These are phyloP conservation scores for Torymus auratus DNA, from an alignment of 2,888 invertebrate species.

Conservation along the genomic window DNA sequence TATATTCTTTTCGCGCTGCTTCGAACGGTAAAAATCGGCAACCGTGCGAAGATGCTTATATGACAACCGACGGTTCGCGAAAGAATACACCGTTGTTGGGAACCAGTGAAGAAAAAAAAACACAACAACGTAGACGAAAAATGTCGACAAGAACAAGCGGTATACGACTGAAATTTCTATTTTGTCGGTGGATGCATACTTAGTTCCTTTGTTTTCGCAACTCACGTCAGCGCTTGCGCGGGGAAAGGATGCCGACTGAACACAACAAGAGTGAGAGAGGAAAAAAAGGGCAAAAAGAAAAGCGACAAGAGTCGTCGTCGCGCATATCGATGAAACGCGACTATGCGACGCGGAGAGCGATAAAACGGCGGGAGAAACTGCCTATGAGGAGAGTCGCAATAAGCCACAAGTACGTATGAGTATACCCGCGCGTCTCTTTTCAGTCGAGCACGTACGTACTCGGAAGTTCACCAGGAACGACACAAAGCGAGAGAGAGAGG, in stretches of 20 bases:
- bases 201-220: slow-evolving; percentile 21
- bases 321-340: slow-evolving; percentile 13
- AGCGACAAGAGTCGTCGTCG: not conserved
- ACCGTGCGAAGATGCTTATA: not conserved
- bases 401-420: too few relatives aligned
- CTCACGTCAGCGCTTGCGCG: too few relatives aligned
- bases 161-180: slow-evolving; percentile 24
- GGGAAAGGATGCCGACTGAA: too few relatives aligned
- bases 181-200: not conserved
- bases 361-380: slow-evolving; percentile 7
- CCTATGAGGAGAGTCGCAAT: not conserved
- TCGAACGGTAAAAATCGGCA: slow-evolving; percentile 24
- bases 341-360: not conserved
- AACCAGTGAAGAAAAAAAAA: not conserved
- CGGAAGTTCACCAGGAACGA: slow-evolving; percentile 9
- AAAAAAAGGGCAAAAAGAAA: too few relatives aligned
- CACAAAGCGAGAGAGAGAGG: not conserved
- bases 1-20: not conserved
- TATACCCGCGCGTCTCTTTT: not conserved
- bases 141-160: slow-evolving; percentile 12
- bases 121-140: not conserved
- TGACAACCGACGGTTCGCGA: not conserved
- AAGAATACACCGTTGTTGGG: not conserved
- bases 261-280: too few relatives aligned
- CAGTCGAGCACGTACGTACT: not conserved